Evolutionary conservation across 53 echinoderm and acorn worm genomes (phyloP).

Genomic region (Echinometra lucunter): DNA sequence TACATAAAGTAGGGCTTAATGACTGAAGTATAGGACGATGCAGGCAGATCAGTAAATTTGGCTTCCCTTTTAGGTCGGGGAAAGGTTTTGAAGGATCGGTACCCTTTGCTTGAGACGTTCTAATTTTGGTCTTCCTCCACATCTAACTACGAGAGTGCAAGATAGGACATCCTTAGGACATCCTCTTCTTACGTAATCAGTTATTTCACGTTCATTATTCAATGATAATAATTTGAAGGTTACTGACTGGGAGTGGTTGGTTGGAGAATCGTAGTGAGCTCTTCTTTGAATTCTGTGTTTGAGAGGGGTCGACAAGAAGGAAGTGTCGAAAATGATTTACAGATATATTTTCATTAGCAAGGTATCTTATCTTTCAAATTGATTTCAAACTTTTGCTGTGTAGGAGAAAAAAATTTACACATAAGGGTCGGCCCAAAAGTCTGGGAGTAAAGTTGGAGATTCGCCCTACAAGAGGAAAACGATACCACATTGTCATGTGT

Average conservation of each 20-base stretch:
- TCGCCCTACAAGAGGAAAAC: no score
- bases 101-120: background rate
- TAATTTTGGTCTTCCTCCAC: slow-evolving; percentile 59
- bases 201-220: slow-evolving; percentile 36
- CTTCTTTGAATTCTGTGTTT: background rate
- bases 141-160: slow-evolving; percentile 12
- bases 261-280: background rate
- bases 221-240: background rate
- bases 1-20: no score
- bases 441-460: no score
- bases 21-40: no score
- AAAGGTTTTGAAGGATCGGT: background rate
- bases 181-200: slow-evolving; percentile 59
- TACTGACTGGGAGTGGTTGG: background rate
- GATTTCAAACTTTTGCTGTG: no score
- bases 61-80: background rate
- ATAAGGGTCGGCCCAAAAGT: no score
- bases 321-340: no score
- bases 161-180: slow-evolving; percentile 51
- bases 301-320: no score
- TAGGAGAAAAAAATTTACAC: no score
- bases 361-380: no score
- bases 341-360: no score
- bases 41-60: background rate
- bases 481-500: no score